Conservation (phyloP, 2,888 invertebrate species). For the Mactromeris polynyma region DNA sequence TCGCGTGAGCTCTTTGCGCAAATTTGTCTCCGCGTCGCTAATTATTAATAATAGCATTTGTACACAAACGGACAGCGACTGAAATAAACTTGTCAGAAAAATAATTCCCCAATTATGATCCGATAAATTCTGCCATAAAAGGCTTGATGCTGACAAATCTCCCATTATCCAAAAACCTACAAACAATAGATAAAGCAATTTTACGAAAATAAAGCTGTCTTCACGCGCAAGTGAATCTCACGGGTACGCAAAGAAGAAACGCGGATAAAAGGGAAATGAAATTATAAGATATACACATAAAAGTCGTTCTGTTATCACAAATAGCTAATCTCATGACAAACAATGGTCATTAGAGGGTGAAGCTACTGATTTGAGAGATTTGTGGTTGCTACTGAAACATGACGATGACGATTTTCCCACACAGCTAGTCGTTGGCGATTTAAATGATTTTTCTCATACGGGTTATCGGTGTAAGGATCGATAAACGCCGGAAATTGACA, state of each 20-base stretch:
- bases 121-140: constrained; percentile 56
- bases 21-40: constrained; percentile 11
- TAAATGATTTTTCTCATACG: not conserved
- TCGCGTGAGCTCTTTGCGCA: constrained; percentile 32
- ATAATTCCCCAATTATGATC: constrained; percentile 55
- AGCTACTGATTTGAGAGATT: constrained; percentile 43
- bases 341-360: constrained; percentile 52
- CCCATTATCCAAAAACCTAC: constrained; percentile 24
- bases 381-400: constrained; percentile 1
- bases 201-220: constrained; percentile 37
- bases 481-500: constrained; percentile 11
- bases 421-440: constrained; percentile 23
- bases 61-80: constrained; percentile 27
- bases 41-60: constrained; percentile 19
- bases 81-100: constrained; percentile 51
- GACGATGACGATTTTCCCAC: constrained; percentile 40
- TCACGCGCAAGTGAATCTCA: constrained; percentile 32
- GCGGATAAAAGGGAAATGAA: constrained; percentile 21
- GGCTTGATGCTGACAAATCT: constrained; percentile 41
- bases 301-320: constrained; percentile 58
- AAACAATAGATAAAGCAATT: constrained; percentile 40
- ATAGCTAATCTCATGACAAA: constrained; percentile 57
- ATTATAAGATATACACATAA: constrained; percentile 38
- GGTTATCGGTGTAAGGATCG: constrained; percentile 18
- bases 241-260: constrained; percentile 18